Evolutionary conservation across 2,888 invertebrate genomes (phyloP).

Genomic region (Cryptocheilus praepositus): DNA sequence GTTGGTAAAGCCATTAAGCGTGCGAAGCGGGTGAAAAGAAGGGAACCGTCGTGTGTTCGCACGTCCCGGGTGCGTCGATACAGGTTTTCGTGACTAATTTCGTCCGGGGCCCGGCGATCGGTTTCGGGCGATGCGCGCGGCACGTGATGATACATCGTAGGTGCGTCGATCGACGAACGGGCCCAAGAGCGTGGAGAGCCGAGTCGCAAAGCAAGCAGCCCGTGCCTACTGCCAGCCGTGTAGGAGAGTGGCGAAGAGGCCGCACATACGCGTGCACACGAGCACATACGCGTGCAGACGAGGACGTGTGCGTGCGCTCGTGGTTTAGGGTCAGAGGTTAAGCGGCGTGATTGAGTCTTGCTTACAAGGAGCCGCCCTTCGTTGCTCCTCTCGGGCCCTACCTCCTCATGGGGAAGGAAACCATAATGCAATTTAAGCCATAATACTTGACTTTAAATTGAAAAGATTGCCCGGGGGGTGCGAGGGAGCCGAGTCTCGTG

Average conservation of each 20-base stretch:
- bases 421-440: conserved; percentile 75
- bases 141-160: conserved; percentile 28
- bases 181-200: neutral
- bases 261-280: conserved; percentile 9
- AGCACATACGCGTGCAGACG: conserved; percentile 30
- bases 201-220: conserved; percentile 1
- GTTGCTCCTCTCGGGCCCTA: conserved; percentile 57
- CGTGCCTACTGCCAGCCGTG: conserved; percentile 4
- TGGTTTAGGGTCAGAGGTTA: conserved; percentile 70
- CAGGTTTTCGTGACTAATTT: conserved; percentile 58
- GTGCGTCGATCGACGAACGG: conserved; percentile 33
- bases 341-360: conserved; percentile 75
- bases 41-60: conserved; percentile 44
- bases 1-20: conserved; percentile 30
- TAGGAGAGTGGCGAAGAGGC: conserved; percentile 17
- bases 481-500: conserved; percentile 62
- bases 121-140: conserved; percentile 24
- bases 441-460: conserved; percentile 76
- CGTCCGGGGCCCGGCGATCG: conserved; percentile 32
- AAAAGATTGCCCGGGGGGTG: conserved; percentile 75
- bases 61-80: conserved; percentile 52
- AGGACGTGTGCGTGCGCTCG: conserved; percentile 34
- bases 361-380: conserved; percentile 71
- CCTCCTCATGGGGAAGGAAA: conserved; percentile 65
- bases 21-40: conserved; percentile 4